Evolutionary conservation across 2,888 invertebrate genomes (phyloP).

Genomic region (Diaprepes abbreviatus): DNA sequence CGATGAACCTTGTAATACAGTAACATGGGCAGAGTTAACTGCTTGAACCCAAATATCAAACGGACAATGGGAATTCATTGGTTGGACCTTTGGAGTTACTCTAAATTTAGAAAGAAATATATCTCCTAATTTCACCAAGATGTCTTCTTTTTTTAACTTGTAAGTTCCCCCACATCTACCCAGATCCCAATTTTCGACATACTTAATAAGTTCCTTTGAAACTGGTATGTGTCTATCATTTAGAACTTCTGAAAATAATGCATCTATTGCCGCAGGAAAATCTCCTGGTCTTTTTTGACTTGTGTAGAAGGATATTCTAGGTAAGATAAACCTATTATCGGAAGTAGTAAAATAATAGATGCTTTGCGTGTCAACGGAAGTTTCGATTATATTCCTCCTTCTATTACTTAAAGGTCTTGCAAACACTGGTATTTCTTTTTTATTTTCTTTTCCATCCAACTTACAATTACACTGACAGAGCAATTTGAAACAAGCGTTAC

Average conservation of each 20-base stretch:
- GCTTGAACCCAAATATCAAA: conserved; percentile 50
- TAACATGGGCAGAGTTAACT: conserved; percentile 48
- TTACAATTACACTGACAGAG: too few species aligned
- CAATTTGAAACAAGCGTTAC: background rate
- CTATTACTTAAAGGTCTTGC: background rate
- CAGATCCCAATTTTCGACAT: conserved; percentile 50
- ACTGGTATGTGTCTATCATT: conserved; percentile 33
- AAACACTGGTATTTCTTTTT: background rate
- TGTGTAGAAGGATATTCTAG: conserved; percentile 47
- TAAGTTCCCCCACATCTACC: conserved; percentile 51
- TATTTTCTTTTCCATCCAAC: too few species aligned
- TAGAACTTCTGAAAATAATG: conserved; percentile 44
- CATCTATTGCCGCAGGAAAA: conserved; percentile 29
- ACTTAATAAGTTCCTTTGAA: conserved; percentile 41
- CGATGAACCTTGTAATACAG: conserved; percentile 31
- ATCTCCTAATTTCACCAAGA: conserved; percentile 52
- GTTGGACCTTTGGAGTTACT: conserved; percentile 38
- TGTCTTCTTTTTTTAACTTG: conserved; percentile 51
- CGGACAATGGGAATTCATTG: background rate
- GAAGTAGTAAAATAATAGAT: background rate
- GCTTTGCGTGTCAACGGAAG: background rate
- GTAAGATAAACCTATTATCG: conserved; percentile 18
- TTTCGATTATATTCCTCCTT: background rate
- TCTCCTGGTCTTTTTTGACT: conserved; percentile 38
- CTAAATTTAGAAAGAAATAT: conserved; percentile 45